Evolutionary conservation across 2,113 vertebrate species (phyloP), one percentile per base, ranked within the genome.

Genomic region (Oryzias woworae): DNA sequence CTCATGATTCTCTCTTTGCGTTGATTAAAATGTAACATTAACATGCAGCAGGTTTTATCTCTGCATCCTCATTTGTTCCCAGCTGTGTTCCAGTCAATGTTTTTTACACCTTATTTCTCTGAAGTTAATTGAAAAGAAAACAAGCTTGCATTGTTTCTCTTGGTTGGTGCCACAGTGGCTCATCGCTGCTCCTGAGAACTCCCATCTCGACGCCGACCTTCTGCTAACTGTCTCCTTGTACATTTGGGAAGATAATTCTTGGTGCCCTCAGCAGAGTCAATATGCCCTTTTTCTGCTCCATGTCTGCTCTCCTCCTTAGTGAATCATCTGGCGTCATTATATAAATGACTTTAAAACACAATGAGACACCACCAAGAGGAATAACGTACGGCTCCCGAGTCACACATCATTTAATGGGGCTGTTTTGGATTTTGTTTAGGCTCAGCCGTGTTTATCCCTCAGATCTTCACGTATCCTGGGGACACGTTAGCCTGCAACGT

Each of bases 291-390:
- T 82, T 87, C 77, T 87, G 85, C 87, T 81, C 71, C 80, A 83
- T 89, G 85, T 87, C 85, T 75, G 73, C 71, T 77, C 45, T 42
- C 66, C 64, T 81, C 82, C 78, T 66, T 62, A 31, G 76, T 87
- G 83, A 86, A 83, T 87, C 87, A 86, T 73, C 66, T 7, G 36
- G 7, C 28, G 26, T 75, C 65, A 63, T 89, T 87, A 87, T 63
- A 82, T 87, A 89, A 89, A 87, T 81, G 83, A 84, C 73, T 87
- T 83, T 74, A 85, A 83, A 84, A 76, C 79, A 81, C 64, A 71
- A 76, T 77, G 83, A 84, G 77, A 84, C 73, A 77, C 73, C 77
- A 85, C 87, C 81, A 78, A 85, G 81, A 85, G 81, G 84, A 85
- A 84, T 80, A 72, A 81, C 73, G 60, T 71, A 70, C 60, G 63